These are phyloP conservation scores for Campoplex capitator DNA, from an alignment of 2,888 invertebrate species.

Conservation along the genomic window DNA sequence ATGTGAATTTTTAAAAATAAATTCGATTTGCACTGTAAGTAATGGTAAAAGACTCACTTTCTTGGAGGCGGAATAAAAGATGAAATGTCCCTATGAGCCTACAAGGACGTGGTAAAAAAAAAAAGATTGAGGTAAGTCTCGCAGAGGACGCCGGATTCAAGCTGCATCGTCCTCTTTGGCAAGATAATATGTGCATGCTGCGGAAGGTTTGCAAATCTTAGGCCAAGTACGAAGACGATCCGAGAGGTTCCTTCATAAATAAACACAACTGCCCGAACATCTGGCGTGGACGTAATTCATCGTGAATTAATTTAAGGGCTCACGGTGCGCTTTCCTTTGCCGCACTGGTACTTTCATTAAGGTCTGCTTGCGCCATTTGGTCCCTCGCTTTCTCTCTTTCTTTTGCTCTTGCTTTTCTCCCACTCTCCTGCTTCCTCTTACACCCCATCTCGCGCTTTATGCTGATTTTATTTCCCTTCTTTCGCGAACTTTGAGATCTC, in stretches of 20 bases:
- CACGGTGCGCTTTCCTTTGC: slow-evolving; percentile 73
- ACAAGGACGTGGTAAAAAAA: neutral
- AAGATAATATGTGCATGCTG: slow-evolving; percentile 16
- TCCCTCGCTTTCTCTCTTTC: slow-evolving; percentile 70
- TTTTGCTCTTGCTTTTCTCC: slow-evolving; percentile 24
- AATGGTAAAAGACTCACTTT: neutral
- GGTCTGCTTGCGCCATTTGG: slow-evolving; percentile 84
- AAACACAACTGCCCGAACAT: slow-evolving; percentile 84
- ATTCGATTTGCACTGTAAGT: too few relatives aligned
- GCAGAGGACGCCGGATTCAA: neutral
- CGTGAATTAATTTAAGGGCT: slow-evolving; percentile 85
- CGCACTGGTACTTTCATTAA: slow-evolving; percentile 84
- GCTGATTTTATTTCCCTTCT: slow-evolving; percentile 84
- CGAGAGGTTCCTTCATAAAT: slow-evolving; percentile 83
- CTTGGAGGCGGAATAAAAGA: neutral
- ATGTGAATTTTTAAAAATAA: too few relatives aligned
- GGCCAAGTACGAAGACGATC: slow-evolving; percentile 76
- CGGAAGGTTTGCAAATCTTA: slow-evolving; percentile 35
- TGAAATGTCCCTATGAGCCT: neutral
- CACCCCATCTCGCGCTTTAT: slow-evolving; percentile 79
- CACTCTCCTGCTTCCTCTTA: slow-evolving; percentile 75
- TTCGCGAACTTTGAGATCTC: slow-evolving; percentile 82
- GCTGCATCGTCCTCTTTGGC: slow-evolving; percentile 7
- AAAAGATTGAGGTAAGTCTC: neutral
- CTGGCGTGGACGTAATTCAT: slow-evolving; percentile 85